Evolutionary conservation across 2,888 invertebrate species (phyloP), one percentile per base, ranked within the genome.

Genomic region (Rhogogaster chlorosoma): DNA sequence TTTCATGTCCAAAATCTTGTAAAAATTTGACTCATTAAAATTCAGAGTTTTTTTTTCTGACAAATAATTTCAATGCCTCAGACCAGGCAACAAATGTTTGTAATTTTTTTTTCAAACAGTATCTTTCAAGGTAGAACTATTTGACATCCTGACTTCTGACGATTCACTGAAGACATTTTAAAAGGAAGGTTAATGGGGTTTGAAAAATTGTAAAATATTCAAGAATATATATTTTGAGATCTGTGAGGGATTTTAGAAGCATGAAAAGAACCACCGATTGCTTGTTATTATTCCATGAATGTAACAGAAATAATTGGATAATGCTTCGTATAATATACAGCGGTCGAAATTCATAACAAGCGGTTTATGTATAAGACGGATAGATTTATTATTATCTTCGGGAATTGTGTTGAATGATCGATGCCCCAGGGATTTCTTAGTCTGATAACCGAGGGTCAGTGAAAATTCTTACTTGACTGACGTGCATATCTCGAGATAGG

Each of bases 401-500:
- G 5, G 12, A 26, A 73, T 42, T 42, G 71, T 73, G 10, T n/a
- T 12, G n/a, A 42, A 73, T 73, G 71, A 73, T 73, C 42, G 71
- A 73, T 73, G 71, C 26, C 71, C 26, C 12, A 36, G 71, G 70
- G 36, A 10, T 42, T 73, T 42, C 42, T 73, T 73, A 2, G 22
- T 42, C 71, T 12, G 71, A 42, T 42, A 73, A 42, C 38, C 36
- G 42, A 22, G 71, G 38, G 22, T 12, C 38, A 29, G 71, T 18
- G 67, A 67, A 67, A 67, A 73, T 73, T 73, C 71, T 12, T 73
- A n/a, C 71, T 26, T 73, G 71, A 42, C 42, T 73, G 71, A 73
- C 29, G n/a, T 42, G 71, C 71, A 26, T 42, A 42, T 73, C n/a
- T 73, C 42, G n/a, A n/a, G 71, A 42, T 73, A 73, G 22, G 29